These are phyloP conservation scores for Nothobranchius kuhntae DNA, from an alignment of 2,113 vertebrate genomes.

Conservation along the genomic window DNA sequence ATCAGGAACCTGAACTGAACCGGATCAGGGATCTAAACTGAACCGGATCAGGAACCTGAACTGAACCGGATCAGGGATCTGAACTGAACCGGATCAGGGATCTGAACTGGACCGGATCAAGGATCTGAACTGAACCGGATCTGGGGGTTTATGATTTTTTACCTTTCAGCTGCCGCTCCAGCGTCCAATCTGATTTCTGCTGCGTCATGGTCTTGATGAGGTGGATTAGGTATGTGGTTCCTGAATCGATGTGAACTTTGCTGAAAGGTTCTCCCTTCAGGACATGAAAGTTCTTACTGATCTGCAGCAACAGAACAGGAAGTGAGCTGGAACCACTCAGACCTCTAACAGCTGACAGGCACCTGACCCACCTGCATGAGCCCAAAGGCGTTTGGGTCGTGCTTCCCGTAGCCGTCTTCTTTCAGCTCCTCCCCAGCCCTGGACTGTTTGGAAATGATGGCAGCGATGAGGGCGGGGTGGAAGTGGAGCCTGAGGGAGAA, in stretches of 20 bases:
- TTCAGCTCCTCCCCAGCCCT: background rate
- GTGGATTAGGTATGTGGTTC: slow-evolving; percentile 3
- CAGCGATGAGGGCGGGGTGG: slow-evolving; percentile 3
- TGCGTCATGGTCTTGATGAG: background rate
- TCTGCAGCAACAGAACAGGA: background rate
- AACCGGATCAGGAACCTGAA: no score
- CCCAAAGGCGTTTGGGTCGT: background rate
- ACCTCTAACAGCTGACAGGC: background rate
- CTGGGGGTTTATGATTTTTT: no score
- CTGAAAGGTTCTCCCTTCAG: background rate
- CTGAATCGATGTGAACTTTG: background rate
- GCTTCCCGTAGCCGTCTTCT: background rate
- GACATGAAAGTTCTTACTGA: background rate
- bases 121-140: no score
- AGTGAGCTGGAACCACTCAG: background rate
- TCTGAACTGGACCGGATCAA: no score
- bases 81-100: no score
- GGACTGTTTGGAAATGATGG: slow-evolving; percentile 13
- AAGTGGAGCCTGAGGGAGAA: slow-evolving; percentile 3
- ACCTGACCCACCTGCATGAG: background rate
- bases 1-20: no score
- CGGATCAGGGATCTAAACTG: no score
- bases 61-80: no score
- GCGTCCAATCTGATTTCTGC: background rate
- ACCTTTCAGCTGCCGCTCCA: background rate